Conservation (phyloP, 2,113 vertebrate species). For the Antechinus stuartii region DNA sequence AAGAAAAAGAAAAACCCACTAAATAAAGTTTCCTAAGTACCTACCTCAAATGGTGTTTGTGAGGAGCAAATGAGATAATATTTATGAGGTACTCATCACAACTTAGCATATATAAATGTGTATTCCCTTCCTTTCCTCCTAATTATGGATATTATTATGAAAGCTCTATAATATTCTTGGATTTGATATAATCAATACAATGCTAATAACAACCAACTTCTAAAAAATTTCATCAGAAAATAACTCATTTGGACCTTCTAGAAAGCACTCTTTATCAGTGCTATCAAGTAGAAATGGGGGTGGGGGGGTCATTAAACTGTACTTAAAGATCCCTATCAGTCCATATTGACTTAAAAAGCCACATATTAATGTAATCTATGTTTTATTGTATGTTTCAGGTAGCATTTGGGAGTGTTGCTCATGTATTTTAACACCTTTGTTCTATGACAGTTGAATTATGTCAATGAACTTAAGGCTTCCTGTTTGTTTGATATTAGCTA, state of each 20-base stretch:
- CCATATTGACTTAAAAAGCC: background rate
- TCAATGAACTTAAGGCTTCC: background rate
- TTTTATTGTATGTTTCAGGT: background rate
- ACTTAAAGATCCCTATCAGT: background rate
- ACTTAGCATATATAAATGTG: background rate
- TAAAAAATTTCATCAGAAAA: background rate
- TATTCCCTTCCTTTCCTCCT: background rate
- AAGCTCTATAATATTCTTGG: background rate
- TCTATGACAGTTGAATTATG: background rate
- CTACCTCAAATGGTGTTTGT: background rate
- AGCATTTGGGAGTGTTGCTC: background rate
- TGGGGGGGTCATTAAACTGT: background rate
- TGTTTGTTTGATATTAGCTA: background rate
- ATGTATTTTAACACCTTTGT: background rate
- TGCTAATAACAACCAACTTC: background rate
- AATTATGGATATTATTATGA: background rate
- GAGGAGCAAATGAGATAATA: background rate
- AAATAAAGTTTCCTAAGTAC: background rate
- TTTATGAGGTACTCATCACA: background rate
- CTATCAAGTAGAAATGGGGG: background rate
- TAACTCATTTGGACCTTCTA: background rate
- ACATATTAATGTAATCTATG: background rate
- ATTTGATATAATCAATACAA: background rate
- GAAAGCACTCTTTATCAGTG: background rate
- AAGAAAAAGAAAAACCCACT: background rate